These are phyloP conservation scores for Acipenser oxyrinchus DNA, from an alignment of 2,797 vertebrate species.

Conservation along the genomic window DNA sequence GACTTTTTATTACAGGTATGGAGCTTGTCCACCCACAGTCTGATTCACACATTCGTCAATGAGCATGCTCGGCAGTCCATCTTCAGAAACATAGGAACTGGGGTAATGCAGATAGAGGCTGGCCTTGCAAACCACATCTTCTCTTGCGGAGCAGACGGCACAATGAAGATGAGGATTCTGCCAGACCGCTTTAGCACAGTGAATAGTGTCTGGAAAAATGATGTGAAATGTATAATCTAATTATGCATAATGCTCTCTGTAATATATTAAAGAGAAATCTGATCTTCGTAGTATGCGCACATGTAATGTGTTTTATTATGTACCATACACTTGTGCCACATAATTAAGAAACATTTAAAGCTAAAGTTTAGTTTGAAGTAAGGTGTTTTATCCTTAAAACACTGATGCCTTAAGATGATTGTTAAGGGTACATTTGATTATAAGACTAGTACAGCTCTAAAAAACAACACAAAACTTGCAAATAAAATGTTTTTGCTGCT, in stretches of 20 bases:
- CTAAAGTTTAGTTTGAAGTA: not conserved
- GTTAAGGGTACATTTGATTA: conserved; percentile 29
- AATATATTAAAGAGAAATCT: not conserved
- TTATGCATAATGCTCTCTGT: conserved; percentile 42
- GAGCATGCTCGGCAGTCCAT: conserved; percentile 93
- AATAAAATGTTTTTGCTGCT: conserved; percentile 5
- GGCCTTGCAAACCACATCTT: conserved; percentile 87
- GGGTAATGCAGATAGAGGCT: conserved; percentile 94
- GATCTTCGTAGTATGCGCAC: not conserved
- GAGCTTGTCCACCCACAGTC: conserved; percentile 71
- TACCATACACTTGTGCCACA: conserved; percentile 9
- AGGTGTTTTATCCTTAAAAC: conserved; percentile 43
- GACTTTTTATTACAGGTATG: conserved; percentile 68
- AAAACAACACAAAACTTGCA: not conserved
- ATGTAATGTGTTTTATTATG: not conserved
- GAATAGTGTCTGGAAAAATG: conserved; percentile 67
- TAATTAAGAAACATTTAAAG: not conserved
- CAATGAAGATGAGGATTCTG: conserved; percentile 91
- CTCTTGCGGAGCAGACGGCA: conserved; percentile 95
- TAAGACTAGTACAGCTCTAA: not conserved
- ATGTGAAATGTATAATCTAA: conserved; percentile 82
- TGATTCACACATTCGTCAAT: conserved; percentile 80
- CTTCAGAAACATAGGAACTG: conserved; percentile 95
- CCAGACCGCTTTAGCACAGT: conserved; percentile 72
- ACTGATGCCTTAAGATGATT: conserved; percentile 64